Evolutionary conservation across 2,888 invertebrate species (phyloP).

Genomic region (Chalcosyrphus nemorum): DNA sequence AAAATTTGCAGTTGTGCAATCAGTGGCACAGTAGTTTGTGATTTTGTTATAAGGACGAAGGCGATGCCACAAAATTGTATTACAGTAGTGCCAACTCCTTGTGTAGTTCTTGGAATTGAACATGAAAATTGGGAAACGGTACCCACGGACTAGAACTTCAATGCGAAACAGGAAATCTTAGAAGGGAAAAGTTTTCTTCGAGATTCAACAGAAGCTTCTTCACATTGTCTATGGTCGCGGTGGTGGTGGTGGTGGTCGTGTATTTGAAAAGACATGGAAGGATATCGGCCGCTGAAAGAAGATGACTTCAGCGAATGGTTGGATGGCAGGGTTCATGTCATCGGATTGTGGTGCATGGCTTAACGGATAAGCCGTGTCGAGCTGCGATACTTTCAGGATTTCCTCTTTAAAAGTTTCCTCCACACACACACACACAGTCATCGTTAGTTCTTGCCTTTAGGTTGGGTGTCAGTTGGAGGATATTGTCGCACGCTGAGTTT

Average conservation of each 20-base stretch:
- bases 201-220: slow-evolving; percentile 5
- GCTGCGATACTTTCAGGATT: slow-evolving; percentile 17
- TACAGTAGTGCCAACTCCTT: slow-evolving; percentile 14
- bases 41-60: slow-evolving; percentile 39
- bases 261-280: not conserved
- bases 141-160: not conserved
- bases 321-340: not conserved
- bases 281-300: slow-evolving; percentile 31
- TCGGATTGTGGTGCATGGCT: not conserved
- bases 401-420: not conserved
- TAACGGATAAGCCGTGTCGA: slow-evolving; percentile 16
- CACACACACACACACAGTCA: not conserved
- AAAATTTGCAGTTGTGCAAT: slow-evolving; percentile 65
- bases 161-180: slow-evolving; percentile 7
- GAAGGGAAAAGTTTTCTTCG: slow-evolving; percentile 27
- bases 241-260: not conserved
- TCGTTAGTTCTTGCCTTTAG: not conserved
- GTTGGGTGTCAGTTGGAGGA: slow-evolving; percentile 13
- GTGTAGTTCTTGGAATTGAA: slow-evolving; percentile 31
- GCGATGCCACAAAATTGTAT: slow-evolving; percentile 34
- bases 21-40: slow-evolving; percentile 61
- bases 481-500: slow-evolving; percentile 33
- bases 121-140: slow-evolving; percentile 12
- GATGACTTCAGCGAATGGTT: slow-evolving; percentile 13
- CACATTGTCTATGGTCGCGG: not conserved